Base-by-base conservation (phyloP, 2,888 invertebrate genomes). In the Drosophila bunnanda region DNA sequence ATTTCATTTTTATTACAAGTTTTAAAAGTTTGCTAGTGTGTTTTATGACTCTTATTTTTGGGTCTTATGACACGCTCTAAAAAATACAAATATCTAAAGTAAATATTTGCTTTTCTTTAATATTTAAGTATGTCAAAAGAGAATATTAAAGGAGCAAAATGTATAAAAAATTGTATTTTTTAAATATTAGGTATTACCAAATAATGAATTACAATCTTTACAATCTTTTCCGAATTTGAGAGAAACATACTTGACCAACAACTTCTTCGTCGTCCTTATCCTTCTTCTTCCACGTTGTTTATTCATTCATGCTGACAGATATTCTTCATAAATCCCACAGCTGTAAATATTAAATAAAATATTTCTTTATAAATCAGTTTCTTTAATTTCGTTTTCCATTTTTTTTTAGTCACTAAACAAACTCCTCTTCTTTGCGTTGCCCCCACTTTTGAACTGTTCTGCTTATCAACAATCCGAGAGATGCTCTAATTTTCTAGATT, bases 381-480 rank as follows among this genome's bases (percentile, higher is more conserved):
- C 2, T 48, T 12, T n/a, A 32, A 38, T 43, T 34, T 61, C 9
- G 1, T 15, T 6, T 22, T 30, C 10, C 10, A 25, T 13, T 28
- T 30, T 48, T 46, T 30, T 34, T 34, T 28, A 25, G 20, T n/a
- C 32, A 17, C 62, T 32, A 48, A 64, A 58, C 17, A 58, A 39
- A 50, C 50, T 41, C 20, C n/a, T 22, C 48, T 38, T 15, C 36
- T n/a, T 17, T 13, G 13, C 13, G 30, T 8, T 56, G 48, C 28
- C 62, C 43, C 22, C 34, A 56, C 32, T 44, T 44, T 44, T 52
- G 56, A 52, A 48, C 50, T 50, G 57, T 74, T 79, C 34, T 32
- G 62, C 79, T 81, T 81, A 81, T 81, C 82, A 75, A 54, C 22
- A 13, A 43, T 2, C 32, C 20, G 56, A 64, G 32, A 52, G 56